Conservation (phyloP, 1,140 invertebrate genomes). For the Zaprionus davidi region DNA sequence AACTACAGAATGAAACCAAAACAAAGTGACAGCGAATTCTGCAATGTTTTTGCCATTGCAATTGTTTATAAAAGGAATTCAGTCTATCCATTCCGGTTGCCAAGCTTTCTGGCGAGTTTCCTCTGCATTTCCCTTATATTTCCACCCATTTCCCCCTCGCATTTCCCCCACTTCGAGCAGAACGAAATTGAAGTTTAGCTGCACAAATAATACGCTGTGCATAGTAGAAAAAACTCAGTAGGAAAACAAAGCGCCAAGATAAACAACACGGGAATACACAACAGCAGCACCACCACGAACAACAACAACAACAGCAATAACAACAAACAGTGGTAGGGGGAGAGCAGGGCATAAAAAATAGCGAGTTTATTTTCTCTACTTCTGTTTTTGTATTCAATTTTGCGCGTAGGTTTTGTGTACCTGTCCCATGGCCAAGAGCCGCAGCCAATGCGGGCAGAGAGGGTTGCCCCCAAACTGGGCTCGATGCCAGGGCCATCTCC, state of each 20-base stretch:
- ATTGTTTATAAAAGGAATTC: not conserved
- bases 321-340: constrained; percentile 19
- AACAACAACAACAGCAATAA: constrained; percentile 29
- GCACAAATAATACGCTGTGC: constrained; percentile 58
- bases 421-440: constrained; percentile 13
- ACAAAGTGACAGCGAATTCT: not conserved
- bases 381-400: constrained; percentile 55
- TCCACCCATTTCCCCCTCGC: not conserved
- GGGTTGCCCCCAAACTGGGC: constrained; percentile 42
- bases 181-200: constrained; percentile 64
- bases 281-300: not conserved
- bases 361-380: constrained; percentile 30
- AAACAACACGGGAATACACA: constrained; percentile 12
- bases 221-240: constrained; percentile 16
- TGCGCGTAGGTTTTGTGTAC: constrained; percentile 39
- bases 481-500: constrained; percentile 47
- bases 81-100: not conserved
- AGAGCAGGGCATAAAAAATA: constrained; percentile 42
- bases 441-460: not conserved
- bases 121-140: not conserved
- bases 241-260: constrained; percentile 35
- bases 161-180: constrained; percentile 6
- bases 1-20: not conserved
- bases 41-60: not conserved
- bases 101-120: not conserved